These are phyloP conservation scores for Desoria tigrina DNA, from an alignment of 2,888 invertebrate genomes.

Conservation along the genomic window DNA sequence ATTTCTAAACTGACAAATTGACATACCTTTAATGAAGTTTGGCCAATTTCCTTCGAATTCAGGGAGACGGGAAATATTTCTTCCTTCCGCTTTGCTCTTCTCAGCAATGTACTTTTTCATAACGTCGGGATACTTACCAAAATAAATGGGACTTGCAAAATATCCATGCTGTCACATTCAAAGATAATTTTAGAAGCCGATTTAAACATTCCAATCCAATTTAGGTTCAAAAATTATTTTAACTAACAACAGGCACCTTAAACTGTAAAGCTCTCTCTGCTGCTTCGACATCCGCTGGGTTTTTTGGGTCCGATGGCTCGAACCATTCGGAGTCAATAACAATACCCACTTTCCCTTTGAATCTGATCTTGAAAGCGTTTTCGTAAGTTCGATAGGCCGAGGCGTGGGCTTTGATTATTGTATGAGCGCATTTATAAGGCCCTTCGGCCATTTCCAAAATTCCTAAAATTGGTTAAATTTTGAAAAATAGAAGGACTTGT, in stretches of 20 bases:
- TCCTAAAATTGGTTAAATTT: too few species aligned
- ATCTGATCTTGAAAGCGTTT: conserved; percentile 45
- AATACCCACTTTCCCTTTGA: conserved; percentile 36
- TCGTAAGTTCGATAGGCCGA: conserved; percentile 55
- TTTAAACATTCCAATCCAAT: too few species aligned
- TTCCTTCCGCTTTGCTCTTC: conserved; percentile 56
- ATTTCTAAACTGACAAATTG: too few species aligned
- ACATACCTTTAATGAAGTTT: conserved; percentile 18
- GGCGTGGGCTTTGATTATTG: conserved; percentile 48
- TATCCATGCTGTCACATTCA: conserved; percentile 57
- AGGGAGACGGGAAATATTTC: conserved; percentile 49
- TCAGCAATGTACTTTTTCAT: conserved; percentile 55
- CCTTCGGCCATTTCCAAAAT: conserved; percentile 14
- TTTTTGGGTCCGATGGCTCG: conserved; percentile 31
- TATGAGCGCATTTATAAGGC: conserved; percentile 54
- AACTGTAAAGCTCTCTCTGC: conserved; percentile 51
- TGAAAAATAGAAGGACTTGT: too few species aligned
- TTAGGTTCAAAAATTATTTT: too few species aligned
- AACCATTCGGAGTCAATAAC: conserved; percentile 37
- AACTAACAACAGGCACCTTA: too few species aligned
- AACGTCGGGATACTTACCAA: conserved; percentile 55
- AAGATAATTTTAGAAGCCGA: too few species aligned
- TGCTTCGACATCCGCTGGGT: conserved; percentile 42
- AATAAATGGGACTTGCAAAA: conserved; percentile 54
- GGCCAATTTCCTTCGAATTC: conserved; percentile 41